phyloP scores from a whole-genome alignment of 2,113 vertebrate genomes.

The Triplophysa dalaica region DNA sequence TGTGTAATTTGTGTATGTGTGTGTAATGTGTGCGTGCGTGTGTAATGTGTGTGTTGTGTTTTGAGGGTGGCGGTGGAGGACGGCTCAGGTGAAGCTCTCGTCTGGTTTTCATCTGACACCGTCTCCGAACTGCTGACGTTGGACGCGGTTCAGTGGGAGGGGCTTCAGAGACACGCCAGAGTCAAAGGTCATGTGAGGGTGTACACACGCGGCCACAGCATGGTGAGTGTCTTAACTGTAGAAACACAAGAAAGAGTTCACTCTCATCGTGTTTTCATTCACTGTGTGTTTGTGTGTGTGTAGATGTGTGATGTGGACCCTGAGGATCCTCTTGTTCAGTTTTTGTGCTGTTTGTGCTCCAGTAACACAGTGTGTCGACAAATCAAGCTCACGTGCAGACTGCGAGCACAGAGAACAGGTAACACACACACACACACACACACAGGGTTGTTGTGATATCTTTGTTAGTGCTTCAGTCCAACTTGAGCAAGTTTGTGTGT shows the following conservation, averaged over 20 bases:
- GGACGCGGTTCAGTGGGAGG: conserved; percentile 76
- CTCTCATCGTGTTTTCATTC: too few species aligned
- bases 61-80: conserved; percentile 81
- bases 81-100: conserved; percentile 78
- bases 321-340: conserved; percentile 64
- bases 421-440: conserved; percentile 9
- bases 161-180: conserved; percentile 74
- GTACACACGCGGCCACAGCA: conserved; percentile 64
- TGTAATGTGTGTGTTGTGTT: conserved; percentile 53
- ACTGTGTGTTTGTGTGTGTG: conserved; percentile 25
- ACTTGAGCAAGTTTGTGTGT: conserved; percentile 48
- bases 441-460: too few species aligned
- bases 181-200: conserved; percentile 73
- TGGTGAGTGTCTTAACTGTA: conserved; percentile 58
- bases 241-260: background rate
- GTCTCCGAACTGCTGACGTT: conserved; percentile 74
- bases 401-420: conserved; percentile 56
- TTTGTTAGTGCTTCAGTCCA: background rate
- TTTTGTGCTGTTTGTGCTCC: conserved; percentile 66
- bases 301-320: conserved; percentile 59
- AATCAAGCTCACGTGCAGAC: conserved; percentile 67
- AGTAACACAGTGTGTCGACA: conserved; percentile 57
- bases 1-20: background rate
- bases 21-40: background rate
- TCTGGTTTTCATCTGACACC: conserved; percentile 71